Conservation (phyloP, 1,140 invertebrate genomes). For the Palaemon carinicauda region DNA sequence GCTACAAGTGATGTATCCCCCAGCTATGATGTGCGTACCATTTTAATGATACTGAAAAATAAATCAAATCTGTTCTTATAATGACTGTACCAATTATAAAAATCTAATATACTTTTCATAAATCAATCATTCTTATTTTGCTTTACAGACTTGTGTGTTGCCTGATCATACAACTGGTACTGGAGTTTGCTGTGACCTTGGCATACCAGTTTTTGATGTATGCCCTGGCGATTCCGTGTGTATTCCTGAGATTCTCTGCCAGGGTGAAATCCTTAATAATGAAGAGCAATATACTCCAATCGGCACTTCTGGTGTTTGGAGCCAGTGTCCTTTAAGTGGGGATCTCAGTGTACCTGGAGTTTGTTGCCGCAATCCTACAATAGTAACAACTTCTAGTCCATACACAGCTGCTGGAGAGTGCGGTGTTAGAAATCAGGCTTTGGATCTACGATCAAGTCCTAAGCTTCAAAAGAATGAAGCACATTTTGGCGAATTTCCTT, state of each 20-base stretch:
- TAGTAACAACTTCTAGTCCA: not conserved
- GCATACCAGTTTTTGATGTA: not conserved
- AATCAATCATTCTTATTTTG: not conserved
- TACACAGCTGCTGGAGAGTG: not conserved
- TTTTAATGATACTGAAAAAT: not conserved
- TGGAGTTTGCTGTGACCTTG: conserved; percentile 12
- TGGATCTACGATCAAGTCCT: conserved; percentile 44
- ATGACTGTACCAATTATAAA: not conserved
- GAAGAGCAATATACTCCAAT: not conserved
- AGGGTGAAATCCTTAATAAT: not conserved
- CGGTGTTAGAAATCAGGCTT: not conserved
- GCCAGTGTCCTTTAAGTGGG: not conserved
- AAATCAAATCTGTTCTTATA: not conserved
- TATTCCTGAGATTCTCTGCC: conserved; percentile 21
- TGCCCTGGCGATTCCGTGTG: conserved; percentile 24
- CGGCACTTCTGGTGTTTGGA: not conserved
- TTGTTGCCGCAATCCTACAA: conserved; percentile 3
- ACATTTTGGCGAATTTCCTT: conserved; percentile 79
- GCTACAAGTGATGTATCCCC: no score
- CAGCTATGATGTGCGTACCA: no score
- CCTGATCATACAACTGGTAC: conserved; percentile 15
- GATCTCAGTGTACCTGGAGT: not conserved
- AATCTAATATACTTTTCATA: no score
- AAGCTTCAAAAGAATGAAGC: conserved; percentile 53
- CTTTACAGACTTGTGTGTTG: not conserved